phyloP scores from a whole-genome alignment of 2,888 invertebrate species.

The Polydesmus complanatus region DNA sequence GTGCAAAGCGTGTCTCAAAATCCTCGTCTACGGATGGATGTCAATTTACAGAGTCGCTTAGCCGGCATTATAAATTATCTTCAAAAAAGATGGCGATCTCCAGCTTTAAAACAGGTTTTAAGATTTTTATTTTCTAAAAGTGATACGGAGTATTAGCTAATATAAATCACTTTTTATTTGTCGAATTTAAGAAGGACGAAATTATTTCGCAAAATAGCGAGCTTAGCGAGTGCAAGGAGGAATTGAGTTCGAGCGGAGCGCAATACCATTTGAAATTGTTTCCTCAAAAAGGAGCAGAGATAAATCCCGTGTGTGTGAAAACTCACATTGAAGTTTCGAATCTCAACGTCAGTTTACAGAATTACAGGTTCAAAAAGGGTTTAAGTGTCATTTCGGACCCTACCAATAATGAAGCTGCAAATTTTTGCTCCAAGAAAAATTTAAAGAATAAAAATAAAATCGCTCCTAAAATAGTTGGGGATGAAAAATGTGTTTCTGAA shows the following conservation, averaged over 20 bases:
- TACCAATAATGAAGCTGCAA: background rate
- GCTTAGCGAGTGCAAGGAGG: background rate
- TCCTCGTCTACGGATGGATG: conserved; percentile 59
- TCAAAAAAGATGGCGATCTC: conserved; percentile 58
- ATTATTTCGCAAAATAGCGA: conserved; percentile 1
- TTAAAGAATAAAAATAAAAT: background rate
- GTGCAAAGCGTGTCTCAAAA: conserved; percentile 77
- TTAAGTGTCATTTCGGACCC: background rate
- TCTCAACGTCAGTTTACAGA: conserved; percentile 22
- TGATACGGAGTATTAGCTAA: background rate
- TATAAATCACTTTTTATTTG: background rate
- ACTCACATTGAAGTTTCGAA: conserved; percentile 21
- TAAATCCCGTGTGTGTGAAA: conserved; percentile 18
- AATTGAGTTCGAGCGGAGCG: background rate
- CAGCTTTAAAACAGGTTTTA: conserved; percentile 39
- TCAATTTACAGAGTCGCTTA: conserved; percentile 60
- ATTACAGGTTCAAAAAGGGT: conserved; percentile 15
- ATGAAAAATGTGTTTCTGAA: background rate
- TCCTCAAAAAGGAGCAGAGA: conserved; percentile 19
- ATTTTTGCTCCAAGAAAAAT: background rate
- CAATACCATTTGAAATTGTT: conserved; percentile 18
- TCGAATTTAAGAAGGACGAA: no score
- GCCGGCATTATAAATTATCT: conserved; percentile 55
- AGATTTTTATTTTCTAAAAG: no score
- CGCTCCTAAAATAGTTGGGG: background rate